Conservation (phyloP, 1,140 invertebrate species). For the Diachasma alloeum region DNA sequence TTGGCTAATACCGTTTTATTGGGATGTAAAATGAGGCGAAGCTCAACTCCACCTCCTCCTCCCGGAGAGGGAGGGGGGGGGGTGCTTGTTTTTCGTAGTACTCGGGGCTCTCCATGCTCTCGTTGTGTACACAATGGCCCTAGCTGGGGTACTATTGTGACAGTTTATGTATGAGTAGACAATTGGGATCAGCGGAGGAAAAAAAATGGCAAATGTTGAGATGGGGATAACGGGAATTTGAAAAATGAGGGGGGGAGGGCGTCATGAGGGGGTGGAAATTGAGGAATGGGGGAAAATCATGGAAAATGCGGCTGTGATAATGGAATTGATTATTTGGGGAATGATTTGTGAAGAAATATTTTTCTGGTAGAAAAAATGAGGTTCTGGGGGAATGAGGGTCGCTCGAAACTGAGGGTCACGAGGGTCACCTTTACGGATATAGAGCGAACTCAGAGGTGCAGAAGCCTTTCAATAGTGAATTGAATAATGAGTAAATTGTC, state of each 20-base stretch:
- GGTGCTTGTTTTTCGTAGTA: background rate
- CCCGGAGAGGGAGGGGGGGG: background rate
- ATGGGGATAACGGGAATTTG: too few relatives aligned
- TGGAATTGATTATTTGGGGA: too few relatives aligned
- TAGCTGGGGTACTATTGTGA: background rate
- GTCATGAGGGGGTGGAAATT: too few relatives aligned
- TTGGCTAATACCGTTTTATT: conserved; percentile 53
- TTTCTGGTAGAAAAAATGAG: too few relatives aligned
- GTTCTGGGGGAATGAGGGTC: too few relatives aligned
- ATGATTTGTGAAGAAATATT: too few relatives aligned
- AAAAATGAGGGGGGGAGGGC: too few relatives aligned
- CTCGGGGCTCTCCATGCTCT: background rate
- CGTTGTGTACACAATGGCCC: background rate
- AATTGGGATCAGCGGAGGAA: background rate
- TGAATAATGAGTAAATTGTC: background rate
- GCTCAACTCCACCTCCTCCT: conserved; percentile 19
- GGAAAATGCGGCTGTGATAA: too few relatives aligned
- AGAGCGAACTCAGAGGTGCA: too few relatives aligned
- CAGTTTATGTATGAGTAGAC: background rate
- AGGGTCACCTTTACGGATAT: too few relatives aligned
- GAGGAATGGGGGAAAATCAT: too few relatives aligned
- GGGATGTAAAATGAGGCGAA: conserved; percentile 50
- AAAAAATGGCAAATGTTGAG: background rate
- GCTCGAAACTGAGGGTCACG: too few relatives aligned
- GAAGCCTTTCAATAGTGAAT: background rate